These are phyloP conservation scores for Eupithecia vulgata DNA, from an alignment of 2,888 invertebrate genomes.

Conservation along the genomic window DNA sequence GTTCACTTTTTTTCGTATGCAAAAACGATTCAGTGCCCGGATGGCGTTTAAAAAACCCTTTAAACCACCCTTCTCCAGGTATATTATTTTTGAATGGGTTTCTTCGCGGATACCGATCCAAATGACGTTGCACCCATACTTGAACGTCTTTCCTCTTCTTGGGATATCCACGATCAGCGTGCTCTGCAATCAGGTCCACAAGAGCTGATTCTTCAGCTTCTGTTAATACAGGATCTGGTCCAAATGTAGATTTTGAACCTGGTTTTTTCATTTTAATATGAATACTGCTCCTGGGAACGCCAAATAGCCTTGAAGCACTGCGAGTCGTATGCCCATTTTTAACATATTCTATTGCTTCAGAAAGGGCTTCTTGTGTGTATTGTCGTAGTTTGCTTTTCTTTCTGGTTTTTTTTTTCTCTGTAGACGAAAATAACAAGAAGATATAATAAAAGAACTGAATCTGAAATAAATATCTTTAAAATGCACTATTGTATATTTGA, in stretches of 20 bases:
- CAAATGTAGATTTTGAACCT: background rate
- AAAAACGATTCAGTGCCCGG: background rate
- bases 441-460: background rate
- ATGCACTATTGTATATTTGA: background rate
- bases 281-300: background rate
- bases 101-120: background rate
- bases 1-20: background rate
- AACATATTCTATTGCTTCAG: background rate
- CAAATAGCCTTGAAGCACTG: background rate
- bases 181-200: background rate
- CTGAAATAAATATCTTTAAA: background rate
- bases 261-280: background rate
- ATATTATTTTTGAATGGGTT: background rate
- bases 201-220: slow-evolving; percentile 7
- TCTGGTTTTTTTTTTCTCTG: background rate
- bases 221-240: background rate
- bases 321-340: background rate
- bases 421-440: background rate
- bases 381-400: background rate
- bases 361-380: background rate
- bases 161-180: background rate
- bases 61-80: background rate
- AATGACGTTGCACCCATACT: background rate
- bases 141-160: background rate
- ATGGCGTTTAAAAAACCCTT: background rate